Evolutionary conservation across 2,888 invertebrate species (phyloP).

Genomic region (Pammene fasciana): DNA sequence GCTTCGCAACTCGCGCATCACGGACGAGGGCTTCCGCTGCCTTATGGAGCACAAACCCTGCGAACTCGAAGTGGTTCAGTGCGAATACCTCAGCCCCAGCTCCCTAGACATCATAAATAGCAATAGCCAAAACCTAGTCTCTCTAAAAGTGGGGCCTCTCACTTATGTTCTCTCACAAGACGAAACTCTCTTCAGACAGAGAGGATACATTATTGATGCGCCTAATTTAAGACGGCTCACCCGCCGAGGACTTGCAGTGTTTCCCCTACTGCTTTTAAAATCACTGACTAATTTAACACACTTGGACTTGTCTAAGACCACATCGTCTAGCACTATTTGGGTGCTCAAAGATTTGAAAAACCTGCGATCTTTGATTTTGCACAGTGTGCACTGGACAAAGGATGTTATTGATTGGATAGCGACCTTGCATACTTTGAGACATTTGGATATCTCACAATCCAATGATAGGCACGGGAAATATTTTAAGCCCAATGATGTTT

Average conservation of each 20-base stretch:
- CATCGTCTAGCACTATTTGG: slow-evolving; percentile 85
- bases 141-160: slow-evolving; percentile 87
- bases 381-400: slow-evolving; percentile 89
- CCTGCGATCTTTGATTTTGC: slow-evolving; percentile 89
- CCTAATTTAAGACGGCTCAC: slow-evolving; percentile 84
- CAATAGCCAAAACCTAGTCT: slow-evolving; percentile 87
- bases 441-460: slow-evolving; percentile 93
- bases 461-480: slow-evolving; percentile 89
- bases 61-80: slow-evolving; percentile 90
- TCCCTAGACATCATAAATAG: slow-evolving; percentile 87
- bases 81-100: slow-evolving; percentile 85
- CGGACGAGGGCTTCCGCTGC: slow-evolving; percentile 87
- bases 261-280: slow-evolving; percentile 82
- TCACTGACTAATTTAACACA: slow-evolving; percentile 85
- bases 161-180: slow-evolving; percentile 84
- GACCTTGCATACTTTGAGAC: slow-evolving; percentile 83
- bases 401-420: slow-evolving; percentile 85
- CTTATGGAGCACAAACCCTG: slow-evolving; percentile 89
- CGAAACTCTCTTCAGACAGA: slow-evolving; percentile 64
- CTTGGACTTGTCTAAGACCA: slow-evolving; percentile 88
- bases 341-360: slow-evolving; percentile 86
- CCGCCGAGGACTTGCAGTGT: slow-evolving; percentile 74
- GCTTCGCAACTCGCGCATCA: slow-evolving; percentile 88
- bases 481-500: slow-evolving; percentile 87
- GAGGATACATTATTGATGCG: slow-evolving; percentile 82